phyloP scores from a whole-genome alignment of 37 sponge, comb jelly and placozoan genomes.

The Bolinopsis microptera region DNA sequence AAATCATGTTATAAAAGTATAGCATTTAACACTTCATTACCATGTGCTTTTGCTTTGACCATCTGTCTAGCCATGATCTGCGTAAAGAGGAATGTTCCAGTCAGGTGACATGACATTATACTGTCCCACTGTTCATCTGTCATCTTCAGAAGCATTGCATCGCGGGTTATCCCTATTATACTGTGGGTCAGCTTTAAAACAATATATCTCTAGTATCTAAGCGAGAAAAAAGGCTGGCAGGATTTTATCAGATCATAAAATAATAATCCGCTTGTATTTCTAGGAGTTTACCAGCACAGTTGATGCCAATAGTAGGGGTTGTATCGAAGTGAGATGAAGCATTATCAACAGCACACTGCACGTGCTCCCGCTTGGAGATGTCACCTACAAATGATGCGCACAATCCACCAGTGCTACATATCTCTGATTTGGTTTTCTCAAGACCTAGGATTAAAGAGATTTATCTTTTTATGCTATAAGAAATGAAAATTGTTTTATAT shows the following conservation, averaged over 20 bases:
- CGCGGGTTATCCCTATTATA: constrained; percentile 68
- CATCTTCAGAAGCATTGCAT: constrained; percentile 68
- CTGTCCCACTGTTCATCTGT: constrained; percentile 72
- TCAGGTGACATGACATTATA: constrained; percentile 59
- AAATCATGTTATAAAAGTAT: too few relatives aligned
- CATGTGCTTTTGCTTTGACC: constrained; percentile 61
- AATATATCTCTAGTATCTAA: too few relatives aligned
- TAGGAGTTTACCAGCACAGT: constrained; percentile 45
- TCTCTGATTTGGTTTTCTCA: neutral
- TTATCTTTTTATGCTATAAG: too few relatives aligned
- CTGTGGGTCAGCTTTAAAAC: neutral
- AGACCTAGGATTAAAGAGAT: too few relatives aligned
- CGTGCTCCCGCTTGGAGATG: neutral
- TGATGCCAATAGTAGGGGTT: neutral
- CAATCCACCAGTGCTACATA: neutral
- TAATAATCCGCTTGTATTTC: too few relatives aligned
- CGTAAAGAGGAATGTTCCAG: constrained; percentile 76
- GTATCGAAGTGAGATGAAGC: neutral
- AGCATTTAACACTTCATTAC: constrained; percentile 20
- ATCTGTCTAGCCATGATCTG: constrained; percentile 70
- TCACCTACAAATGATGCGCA: neutral
- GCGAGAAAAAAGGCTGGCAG: too few relatives aligned
- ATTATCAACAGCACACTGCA: constrained; percentile 5
- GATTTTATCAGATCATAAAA: too few relatives aligned
- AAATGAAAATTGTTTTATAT: too few relatives aligned